Conservation (phyloP, 2,888 invertebrate species). For the Hartigia nigra region DNA sequence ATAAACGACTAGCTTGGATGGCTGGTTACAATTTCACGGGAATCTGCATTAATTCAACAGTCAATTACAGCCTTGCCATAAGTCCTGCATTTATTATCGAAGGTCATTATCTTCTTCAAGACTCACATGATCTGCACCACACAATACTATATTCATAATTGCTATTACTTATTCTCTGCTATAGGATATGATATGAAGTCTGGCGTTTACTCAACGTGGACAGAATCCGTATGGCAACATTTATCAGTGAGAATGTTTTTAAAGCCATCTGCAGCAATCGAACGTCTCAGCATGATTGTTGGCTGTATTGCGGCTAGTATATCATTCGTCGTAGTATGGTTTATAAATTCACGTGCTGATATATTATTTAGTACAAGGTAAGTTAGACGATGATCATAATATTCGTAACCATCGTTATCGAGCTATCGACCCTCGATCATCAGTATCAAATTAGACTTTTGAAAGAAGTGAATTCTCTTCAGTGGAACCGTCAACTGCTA, state of each 20-base stretch:
- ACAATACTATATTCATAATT: neutral
- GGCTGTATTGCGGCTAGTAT: slow-evolving; percentile 68
- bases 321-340: slow-evolving; percentile 69
- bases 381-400: slow-evolving; percentile 8
- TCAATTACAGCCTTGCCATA: slow-evolving; percentile 79
- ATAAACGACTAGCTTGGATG: slow-evolving; percentile 70
- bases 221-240: slow-evolving; percentile 86
- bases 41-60: slow-evolving; percentile 78
- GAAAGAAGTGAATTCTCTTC: slow-evolving; percentile 21
- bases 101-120: slow-evolving; percentile 66
- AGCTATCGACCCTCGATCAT: neutral
- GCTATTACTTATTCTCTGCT: slow-evolving; percentile 27
- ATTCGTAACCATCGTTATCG: neutral
- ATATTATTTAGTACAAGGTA: slow-evolving; percentile 65
- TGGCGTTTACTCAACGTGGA: slow-evolving; percentile 86
- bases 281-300: slow-evolving; percentile 69
- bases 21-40: slow-evolving; percentile 75
- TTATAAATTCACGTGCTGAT: slow-evolving; percentile 67
- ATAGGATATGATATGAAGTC: slow-evolving; percentile 82
- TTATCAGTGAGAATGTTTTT: slow-evolving; percentile 83
- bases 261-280: slow-evolving; percentile 73
- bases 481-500: slow-evolving; percentile 53
- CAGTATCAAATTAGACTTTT: neutral
- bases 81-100: slow-evolving; percentile 86
- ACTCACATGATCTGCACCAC: neutral